Conservation (phyloP, 2,113 vertebrate species). For the Coryphaenoides rupestris region DNA sequence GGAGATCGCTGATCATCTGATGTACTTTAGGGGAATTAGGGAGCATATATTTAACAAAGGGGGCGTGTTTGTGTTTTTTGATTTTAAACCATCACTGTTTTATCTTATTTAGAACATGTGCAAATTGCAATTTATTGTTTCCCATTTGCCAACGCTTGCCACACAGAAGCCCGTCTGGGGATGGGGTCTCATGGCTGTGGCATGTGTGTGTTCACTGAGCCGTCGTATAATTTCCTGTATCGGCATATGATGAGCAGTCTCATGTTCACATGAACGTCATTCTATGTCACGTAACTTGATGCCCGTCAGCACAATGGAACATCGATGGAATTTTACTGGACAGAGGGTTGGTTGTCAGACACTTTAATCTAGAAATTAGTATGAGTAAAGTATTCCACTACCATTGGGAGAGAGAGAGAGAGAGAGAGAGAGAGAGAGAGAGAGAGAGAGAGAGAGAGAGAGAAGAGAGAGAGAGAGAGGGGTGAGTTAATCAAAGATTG, state of each 20-base stretch:
- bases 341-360: neutral
- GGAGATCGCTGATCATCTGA: neutral
- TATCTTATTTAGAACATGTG: too few species aligned
- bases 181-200: slow-evolving; percentile 8
- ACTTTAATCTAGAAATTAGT: neutral
- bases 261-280: slow-evolving; percentile 20
- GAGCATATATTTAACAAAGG: too few species aligned
- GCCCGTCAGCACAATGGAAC: neutral
- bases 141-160: too few species aligned
- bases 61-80: too few species aligned
- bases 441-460: neutral
- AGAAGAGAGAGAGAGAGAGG: too few species aligned
- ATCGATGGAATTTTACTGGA: slow-evolving; percentile 1
- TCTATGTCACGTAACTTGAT: slow-evolving; percentile 27
- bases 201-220: neutral
- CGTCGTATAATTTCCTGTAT: slow-evolving; percentile 10
- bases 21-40: neutral
- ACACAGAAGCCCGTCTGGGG: neutral
- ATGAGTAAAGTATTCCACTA: neutral
- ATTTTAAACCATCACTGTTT: too few species aligned
- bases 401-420: too few species aligned
- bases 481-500: too few species aligned
- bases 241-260: slow-evolving; percentile 37
- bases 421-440: neutral
- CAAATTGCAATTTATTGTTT: too few species aligned